phyloP scores from a whole-genome alignment of 2,888 invertebrate species.

The Eulithis testata region DNA sequence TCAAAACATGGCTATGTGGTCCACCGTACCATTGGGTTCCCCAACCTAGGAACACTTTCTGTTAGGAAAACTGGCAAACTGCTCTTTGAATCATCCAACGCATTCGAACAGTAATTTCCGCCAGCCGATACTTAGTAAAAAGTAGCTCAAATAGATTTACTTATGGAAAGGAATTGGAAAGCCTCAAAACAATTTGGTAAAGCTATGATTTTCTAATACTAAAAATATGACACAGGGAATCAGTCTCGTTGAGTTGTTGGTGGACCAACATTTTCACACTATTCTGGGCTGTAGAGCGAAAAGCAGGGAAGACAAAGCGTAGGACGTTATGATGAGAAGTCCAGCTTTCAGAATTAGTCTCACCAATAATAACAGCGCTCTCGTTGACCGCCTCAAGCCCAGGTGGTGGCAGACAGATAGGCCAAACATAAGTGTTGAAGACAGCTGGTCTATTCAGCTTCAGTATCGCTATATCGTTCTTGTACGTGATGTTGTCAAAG shows the following conservation, averaged over 20 bases:
- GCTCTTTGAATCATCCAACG: neutral
- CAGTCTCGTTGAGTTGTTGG: too few species aligned
- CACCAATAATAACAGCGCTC: conserved; percentile 88
- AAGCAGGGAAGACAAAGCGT: too few species aligned
- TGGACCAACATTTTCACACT: too few species aligned
- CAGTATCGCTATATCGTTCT: conserved; percentile 91
- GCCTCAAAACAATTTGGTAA: too few species aligned
- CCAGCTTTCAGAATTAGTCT: conserved; percentile 23
- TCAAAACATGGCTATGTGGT: conserved; percentile 86
- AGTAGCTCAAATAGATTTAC: too few species aligned
- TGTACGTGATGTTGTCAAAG: conserved; percentile 87
- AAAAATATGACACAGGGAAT: too few species aligned
- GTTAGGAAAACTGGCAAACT: neutral
- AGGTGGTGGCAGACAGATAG: conserved; percentile 91
- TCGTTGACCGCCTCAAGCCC: conserved; percentile 85
- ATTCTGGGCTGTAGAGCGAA: too few species aligned
- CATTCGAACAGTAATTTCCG: too few species aligned
- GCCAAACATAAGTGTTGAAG: conserved; percentile 93
- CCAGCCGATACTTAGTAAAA: too few species aligned
- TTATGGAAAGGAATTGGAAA: too few species aligned
- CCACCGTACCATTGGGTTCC: conserved; percentile 90
- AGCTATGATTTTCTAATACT: too few species aligned
- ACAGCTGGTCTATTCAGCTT: conserved; percentile 86
- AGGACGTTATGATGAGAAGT: neutral
- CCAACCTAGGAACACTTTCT: conserved; percentile 85